Evolutionary conservation across 2,797 vertebrate species (phyloP), one percentile per base, ranked within the genome.

Genomic region (Hippocampus kuda): DNA sequence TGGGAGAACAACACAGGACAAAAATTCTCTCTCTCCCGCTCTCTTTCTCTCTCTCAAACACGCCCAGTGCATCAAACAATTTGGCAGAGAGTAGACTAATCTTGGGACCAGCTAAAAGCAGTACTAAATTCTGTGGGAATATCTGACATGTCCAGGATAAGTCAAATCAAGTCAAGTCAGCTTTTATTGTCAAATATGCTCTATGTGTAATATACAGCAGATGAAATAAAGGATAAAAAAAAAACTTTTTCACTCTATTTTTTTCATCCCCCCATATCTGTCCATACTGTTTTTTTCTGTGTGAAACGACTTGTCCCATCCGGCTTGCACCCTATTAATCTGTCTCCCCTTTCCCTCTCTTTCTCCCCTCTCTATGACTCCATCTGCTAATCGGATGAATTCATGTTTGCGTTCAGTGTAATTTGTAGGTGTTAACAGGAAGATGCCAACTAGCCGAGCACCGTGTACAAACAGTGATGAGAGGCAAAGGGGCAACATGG

Each of bases 1-100:
- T 79, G 74, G 80, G 79, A 79, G 81, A 70, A 70, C 57, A 81
- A 77, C 56, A 79, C 24, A 61, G 73, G 67, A 79, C 72, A 75
- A 81, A 75, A 5, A 71, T 69, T 67, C 65, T 77, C 62, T 62
- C 69, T 74, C 67, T 65, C 62, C 46, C 62, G 30, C 75, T 67
- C 65, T 46, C 22, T 68, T 22, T 67, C 54, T 67, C 12, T 44
- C 48, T 64, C 51, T 30, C 24, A 2, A 1, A 30, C 64, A 16
- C 1, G 30, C 27, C 7, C 57, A 38, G 34, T 7, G 34, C 34
- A 8, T 6, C 34, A 38, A 38, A 38, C 34, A 46, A 46, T 46
- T 46, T 46, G 44, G 44, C 44, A 46, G 44, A 46, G 11, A 4
- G 44, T 15, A 15, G 34, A 38, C 34, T 38, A 38, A 38, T 38